Conservation (phyloP, 1,140 invertebrate genomes). For the Luehdorfia chinensis region DNA sequence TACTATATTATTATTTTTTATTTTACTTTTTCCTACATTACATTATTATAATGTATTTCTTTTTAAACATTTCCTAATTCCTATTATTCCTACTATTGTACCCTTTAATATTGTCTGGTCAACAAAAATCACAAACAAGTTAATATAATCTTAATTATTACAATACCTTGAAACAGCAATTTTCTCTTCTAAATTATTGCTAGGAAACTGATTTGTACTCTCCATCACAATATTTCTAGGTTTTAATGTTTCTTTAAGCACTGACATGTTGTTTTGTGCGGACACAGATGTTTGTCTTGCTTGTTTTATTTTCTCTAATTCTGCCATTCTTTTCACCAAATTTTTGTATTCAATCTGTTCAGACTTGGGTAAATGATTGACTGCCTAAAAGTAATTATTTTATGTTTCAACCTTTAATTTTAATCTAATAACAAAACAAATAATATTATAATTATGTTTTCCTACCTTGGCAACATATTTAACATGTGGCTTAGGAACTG, state of each 20-base stretch:
- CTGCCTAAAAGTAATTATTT: conserved; percentile 50
- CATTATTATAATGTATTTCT: too few species aligned
- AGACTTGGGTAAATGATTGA: conserved; percentile 69
- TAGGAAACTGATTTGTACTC: conserved; percentile 22
- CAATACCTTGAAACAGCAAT: conserved; percentile 60
- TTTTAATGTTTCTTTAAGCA: conserved; percentile 46
- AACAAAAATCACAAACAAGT: neutral
- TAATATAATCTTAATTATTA: neutral
- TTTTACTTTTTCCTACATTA: too few species aligned
- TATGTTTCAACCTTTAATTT: conserved; percentile 2
- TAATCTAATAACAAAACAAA: neutral
- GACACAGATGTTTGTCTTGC: conserved; percentile 42
- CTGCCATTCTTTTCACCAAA: conserved; percentile 70
- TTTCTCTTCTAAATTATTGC: conserved; percentile 50
- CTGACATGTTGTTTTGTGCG: conserved; percentile 27
- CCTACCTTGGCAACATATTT: conserved; percentile 67
- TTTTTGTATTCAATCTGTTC: conserved; percentile 72
- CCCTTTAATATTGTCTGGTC: conserved; percentile 6
- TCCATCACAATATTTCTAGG: conserved; percentile 37
- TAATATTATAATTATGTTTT: conserved; percentile 14
- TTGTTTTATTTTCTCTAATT: conserved; percentile 69
- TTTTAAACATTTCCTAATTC: too few species aligned
- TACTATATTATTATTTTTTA: too few species aligned
- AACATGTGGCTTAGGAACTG: conserved; percentile 38
- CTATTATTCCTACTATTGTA: too few species aligned